A percentile compares a stretch with the other conserved stretches of the same genome.
Conservation (phyloP, 2,888 invertebrate species). For the Drosophila quinaria region DNA sequence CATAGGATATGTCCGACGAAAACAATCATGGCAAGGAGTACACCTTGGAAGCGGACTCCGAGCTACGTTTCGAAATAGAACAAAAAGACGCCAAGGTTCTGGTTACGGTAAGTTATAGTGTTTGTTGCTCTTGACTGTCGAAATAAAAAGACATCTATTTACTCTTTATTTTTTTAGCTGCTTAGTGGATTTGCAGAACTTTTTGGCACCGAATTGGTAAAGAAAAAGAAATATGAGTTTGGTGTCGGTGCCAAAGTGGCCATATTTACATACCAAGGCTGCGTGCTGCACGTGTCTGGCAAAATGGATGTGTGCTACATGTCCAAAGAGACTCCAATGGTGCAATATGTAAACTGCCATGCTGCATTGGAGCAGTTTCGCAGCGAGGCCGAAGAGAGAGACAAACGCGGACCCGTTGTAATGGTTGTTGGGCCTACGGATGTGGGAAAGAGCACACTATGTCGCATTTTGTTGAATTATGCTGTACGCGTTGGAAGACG, state of each 20-base stretch:
- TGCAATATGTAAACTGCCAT: slow-evolving; percentile 97
- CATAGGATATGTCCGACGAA: slow-evolving; percentile 69
- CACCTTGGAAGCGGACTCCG: slow-evolving; percentile 94
- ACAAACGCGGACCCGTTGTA: slow-evolving; percentile 91
- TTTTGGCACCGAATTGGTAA: slow-evolving; percentile 98
- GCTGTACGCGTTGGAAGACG: slow-evolving; percentile 95
- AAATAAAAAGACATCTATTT: not conserved
- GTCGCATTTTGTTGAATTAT: slow-evolving; percentile 96
- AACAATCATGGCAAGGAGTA: slow-evolving; percentile 87
- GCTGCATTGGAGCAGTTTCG: slow-evolving; percentile 97
- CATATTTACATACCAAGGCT: slow-evolving; percentile 98
- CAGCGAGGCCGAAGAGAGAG: slow-evolving; percentile 91
- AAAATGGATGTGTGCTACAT: slow-evolving; percentile 97
- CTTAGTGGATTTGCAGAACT: slow-evolving; percentile 97
- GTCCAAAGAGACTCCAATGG: slow-evolving; percentile 98
- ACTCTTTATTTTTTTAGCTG: slow-evolving; percentile 87
- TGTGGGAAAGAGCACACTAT: slow-evolving; percentile 98
- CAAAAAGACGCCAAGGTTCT: slow-evolving; percentile 93
- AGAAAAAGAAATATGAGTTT: slow-evolving; percentile 96
- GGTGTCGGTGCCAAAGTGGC: slow-evolving; percentile 96
- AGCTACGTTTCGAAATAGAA: slow-evolving; percentile 98
- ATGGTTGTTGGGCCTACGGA: slow-evolving; percentile 98
- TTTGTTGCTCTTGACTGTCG: not conserved
- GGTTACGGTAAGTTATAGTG: slow-evolving; percentile 88
- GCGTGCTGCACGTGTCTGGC: slow-evolving; percentile 93